Percentiles rank a stretch among this genome's conserved stretches.
These are phyloP conservation scores for Lethenteron camtschaticum DNA, from an alignment of 2,113 vertebrate genomes.

Conservation along the genomic window DNA sequence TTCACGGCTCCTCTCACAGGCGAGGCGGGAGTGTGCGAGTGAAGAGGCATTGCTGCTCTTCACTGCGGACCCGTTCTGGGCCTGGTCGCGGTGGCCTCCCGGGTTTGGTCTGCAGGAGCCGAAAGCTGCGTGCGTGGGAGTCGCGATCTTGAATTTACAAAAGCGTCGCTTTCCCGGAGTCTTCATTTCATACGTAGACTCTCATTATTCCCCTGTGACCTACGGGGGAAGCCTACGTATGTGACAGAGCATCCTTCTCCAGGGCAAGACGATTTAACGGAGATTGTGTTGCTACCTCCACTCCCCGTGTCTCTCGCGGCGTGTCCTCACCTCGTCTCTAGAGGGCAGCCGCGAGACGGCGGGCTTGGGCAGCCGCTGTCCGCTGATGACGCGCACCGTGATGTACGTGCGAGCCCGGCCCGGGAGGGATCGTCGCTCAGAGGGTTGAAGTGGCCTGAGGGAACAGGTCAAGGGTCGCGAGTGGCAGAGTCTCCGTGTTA, in stretches of 20 bases:
- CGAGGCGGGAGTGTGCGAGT: neutral
- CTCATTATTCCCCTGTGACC: neutral
- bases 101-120: too few species aligned
- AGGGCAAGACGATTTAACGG: neutral
- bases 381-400: conserved; percentile 83
- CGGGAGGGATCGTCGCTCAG: conserved; percentile 71
- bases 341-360: conserved; percentile 61
- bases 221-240: neutral
- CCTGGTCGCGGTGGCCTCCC: too few species aligned
- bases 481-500: conserved; percentile 1
- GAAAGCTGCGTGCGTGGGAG: too few species aligned
- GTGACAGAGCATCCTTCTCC: neutral
- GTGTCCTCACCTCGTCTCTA: too few species aligned
- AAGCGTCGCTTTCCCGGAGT: neutral
- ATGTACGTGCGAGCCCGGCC: conserved; percentile 86
- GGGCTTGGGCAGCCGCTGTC: conserved; percentile 87
- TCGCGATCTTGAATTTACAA: neutral
- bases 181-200: neutral
- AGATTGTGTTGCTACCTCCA: conserved; percentile 20
- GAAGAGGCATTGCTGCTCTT: neutral
- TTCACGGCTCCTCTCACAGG: neutral
- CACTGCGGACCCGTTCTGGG: neutral
- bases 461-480: conserved; percentile 8
- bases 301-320: conserved; percentile 59
- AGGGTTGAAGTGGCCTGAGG: conserved; percentile 65